A percentile compares a stretch with the other conserved stretches of the same genome.
Conservation (phyloP, 2,113 vertebrate genomes). For the Aplodontia rufa region DNA sequence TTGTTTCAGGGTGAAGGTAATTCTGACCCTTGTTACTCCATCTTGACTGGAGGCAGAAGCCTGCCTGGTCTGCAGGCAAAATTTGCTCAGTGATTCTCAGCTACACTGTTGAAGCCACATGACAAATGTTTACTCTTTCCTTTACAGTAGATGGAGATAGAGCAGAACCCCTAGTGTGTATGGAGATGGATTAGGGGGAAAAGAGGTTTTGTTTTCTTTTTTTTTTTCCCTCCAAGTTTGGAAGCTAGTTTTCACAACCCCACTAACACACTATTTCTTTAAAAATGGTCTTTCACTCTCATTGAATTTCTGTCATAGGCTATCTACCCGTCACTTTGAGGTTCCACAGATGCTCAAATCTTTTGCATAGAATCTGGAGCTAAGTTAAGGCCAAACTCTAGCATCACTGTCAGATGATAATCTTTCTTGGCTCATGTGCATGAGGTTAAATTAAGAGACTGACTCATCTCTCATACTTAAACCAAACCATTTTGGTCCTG, state of each 20-base stretch:
- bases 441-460: slow-evolving; percentile 41
- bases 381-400: neutral
- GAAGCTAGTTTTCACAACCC: neutral
- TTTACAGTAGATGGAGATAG: neutral
- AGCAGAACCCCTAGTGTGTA: neutral
- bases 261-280: neutral
- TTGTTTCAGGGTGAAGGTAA: neutral
- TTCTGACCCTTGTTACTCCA: neutral
- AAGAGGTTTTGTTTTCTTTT: neutral
- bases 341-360: neutral
- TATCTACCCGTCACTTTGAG: neutral
- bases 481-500: slow-evolving; percentile 46
- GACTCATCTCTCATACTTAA: slow-evolving; percentile 22
- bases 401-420: neutral
- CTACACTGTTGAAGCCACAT: neutral
- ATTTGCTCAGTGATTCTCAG: neutral
- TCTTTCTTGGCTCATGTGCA: slow-evolving; percentile 19
- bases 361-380: neutral
- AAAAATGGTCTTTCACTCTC: neutral
- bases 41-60: neutral
- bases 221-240: neutral
- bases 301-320: neutral
- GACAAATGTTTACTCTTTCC: neutral
- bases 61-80: neutral
- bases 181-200: neutral